Evolutionary conservation across 2,113 vertebrate species (phyloP).

Genomic region (Labeo catla): DNA sequence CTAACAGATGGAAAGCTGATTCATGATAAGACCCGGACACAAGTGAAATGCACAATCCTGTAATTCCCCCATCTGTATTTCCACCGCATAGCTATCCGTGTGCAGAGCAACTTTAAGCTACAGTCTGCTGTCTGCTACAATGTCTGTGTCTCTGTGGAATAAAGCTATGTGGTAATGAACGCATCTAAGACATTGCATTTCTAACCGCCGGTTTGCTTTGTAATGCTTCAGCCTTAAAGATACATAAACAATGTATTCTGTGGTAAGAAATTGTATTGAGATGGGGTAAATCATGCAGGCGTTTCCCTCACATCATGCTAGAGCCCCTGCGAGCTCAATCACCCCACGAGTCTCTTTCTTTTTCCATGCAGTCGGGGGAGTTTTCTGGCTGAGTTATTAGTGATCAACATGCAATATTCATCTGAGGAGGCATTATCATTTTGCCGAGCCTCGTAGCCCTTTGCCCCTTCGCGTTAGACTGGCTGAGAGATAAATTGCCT

Average conservation of each 20-base stretch:
- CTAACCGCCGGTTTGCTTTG: not conserved
- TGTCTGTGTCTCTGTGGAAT: slow-evolving; percentile 15
- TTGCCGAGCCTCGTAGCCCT: slow-evolving; percentile 8
- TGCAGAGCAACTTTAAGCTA: slow-evolving; percentile 43
- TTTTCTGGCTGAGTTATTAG: slow-evolving; percentile 42
- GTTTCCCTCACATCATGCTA: not conserved
- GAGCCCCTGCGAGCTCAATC: not conserved
- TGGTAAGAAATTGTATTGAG: not conserved
- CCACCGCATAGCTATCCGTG: slow-evolving; percentile 48
- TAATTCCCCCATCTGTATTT: slow-evolving; percentile 55
- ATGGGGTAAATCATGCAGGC: not conserved
- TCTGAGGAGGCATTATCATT: slow-evolving; percentile 45
- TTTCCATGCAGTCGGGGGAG: slow-evolving; percentile 35
- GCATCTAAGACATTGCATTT: slow-evolving; percentile 36
- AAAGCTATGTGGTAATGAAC: slow-evolving; percentile 48
- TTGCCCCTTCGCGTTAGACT: slow-evolving; percentile 39
- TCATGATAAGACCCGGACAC: slow-evolving; percentile 19
- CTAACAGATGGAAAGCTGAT: slow-evolving; percentile 19
- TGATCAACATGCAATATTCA: slow-evolving; percentile 60
- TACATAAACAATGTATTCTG: not conserved
- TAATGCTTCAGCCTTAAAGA: not conserved
- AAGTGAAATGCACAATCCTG: slow-evolving; percentile 46
- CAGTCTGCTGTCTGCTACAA: not conserved
- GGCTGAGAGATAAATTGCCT: slow-evolving; percentile 58
- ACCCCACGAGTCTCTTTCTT: not conserved